Conservation (phyloP, 1,140 invertebrate genomes). For the Drosophila insularis region DNA sequence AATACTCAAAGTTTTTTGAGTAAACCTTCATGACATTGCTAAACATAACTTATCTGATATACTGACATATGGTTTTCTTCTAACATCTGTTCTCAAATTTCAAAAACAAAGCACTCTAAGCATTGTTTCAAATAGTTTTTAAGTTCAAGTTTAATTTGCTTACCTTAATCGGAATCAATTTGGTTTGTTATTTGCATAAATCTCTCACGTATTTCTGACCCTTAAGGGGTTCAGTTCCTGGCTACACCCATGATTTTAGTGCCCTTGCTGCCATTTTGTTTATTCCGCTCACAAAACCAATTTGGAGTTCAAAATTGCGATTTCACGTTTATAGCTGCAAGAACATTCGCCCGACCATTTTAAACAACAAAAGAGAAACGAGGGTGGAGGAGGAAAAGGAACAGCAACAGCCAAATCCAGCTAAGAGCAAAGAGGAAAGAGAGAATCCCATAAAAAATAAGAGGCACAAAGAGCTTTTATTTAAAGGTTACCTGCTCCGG, state of each 20-base stretch:
- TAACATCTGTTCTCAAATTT: too few relatives aligned
- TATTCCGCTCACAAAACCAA: conserved; percentile 15
- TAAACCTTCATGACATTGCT: too few relatives aligned
- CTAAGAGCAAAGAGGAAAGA: neutral
- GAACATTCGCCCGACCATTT: conserved; percentile 29
- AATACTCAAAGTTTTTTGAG: too few relatives aligned
- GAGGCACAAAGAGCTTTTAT: conserved; percentile 16
- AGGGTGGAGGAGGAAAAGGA: neutral
- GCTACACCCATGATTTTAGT: conserved; percentile 8
- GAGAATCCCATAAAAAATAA: conserved; percentile 34
- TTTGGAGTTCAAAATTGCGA: conserved; percentile 16
- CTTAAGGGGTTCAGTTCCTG: conserved; percentile 52
- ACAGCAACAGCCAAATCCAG: neutral
- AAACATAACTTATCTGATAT: too few relatives aligned
- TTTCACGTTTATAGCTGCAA: conserved; percentile 24
- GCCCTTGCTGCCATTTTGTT: neutral
- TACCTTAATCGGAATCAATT: neutral
- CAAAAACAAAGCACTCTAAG: too few relatives aligned
- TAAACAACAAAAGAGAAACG: conserved; percentile 41
- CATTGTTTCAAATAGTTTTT: too few relatives aligned
- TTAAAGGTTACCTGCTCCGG: conserved; percentile 20
- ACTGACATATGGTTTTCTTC: too few relatives aligned
- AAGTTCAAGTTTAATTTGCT: too few relatives aligned
- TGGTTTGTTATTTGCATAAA: conserved; percentile 29
- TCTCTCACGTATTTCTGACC: conserved; percentile 15